Evolutionary conservation across 2,888 invertebrate species (phyloP).

Genomic region (Leptothorax acervorum): DNA sequence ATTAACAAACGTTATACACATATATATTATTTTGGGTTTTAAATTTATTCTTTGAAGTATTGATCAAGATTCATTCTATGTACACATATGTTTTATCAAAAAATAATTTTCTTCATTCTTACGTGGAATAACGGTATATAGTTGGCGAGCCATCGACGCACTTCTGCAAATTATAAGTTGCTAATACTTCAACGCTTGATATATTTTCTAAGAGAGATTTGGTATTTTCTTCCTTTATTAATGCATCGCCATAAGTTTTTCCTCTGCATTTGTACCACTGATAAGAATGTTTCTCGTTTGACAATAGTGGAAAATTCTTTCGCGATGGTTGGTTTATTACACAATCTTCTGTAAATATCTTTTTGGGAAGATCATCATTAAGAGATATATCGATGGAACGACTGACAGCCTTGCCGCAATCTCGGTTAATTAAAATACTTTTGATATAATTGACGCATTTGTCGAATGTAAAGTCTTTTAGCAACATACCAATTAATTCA

Average conservation of each 20-base stretch:
- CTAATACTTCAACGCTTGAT: slow-evolving; percentile 83
- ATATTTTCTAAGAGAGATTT: slow-evolving; percentile 29
- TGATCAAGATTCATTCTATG: neutral
- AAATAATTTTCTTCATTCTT: slow-evolving; percentile 73
- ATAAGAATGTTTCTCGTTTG: slow-evolving; percentile 44
- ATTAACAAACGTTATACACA: neutral
- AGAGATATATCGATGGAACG: neutral
- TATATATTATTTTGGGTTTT: neutral
- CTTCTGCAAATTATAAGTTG: slow-evolving; percentile 89
- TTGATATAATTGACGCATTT: slow-evolving; percentile 80
- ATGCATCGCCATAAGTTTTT: slow-evolving; percentile 32
- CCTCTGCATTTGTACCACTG: slow-evolving; percentile 80
- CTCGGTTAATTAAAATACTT: slow-evolving; percentile 10
- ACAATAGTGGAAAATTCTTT: slow-evolving; percentile 12
- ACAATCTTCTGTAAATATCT: slow-evolving; percentile 21
- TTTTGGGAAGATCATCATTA: neutral
- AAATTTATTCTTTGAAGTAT: neutral
- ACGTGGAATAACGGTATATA: slow-evolving; percentile 86
- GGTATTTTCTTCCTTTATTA: slow-evolving; percentile 18
- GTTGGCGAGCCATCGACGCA: slow-evolving; percentile 94
- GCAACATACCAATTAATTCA: slow-evolving; percentile 87
- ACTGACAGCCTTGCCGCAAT: neutral
- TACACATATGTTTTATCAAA: neutral
- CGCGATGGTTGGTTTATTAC: slow-evolving; percentile 9
- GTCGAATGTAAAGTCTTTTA: slow-evolving; percentile 86